These are phyloP conservation scores for Sanderia malayensis DNA, from an alignment of 30 jellyfish, hydroid and myxozoan species.

Conservation along the genomic window DNA sequence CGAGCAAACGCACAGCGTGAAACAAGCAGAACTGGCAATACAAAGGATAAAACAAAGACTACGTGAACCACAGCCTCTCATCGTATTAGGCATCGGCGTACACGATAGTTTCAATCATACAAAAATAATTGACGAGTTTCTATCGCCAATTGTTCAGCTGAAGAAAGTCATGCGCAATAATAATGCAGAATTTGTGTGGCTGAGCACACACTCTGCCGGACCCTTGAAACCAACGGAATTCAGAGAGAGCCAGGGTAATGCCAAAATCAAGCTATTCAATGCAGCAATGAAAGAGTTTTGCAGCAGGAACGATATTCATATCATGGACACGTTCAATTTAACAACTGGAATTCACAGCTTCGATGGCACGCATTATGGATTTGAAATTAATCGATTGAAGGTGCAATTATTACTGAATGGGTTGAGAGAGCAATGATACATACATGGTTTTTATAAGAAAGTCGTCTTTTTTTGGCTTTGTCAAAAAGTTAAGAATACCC, in stretches of 20 bases:
- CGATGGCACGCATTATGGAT: slow-evolving; percentile 98
- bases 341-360: slow-evolving; percentile 91
- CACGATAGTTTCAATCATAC: slow-evolving; percentile 80
- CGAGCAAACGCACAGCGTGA: slow-evolving; percentile 69
- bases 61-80: slow-evolving; percentile 57
- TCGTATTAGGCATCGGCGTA: slow-evolving; percentile 82
- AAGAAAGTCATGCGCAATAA: not conserved
- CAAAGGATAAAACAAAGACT: slow-evolving; percentile 41
- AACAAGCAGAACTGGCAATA: slow-evolving; percentile 49
- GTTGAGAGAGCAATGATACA: slow-evolving; percentile 31
- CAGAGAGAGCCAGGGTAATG: slow-evolving; percentile 71
- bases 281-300: slow-evolving; percentile 48
- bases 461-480: not conserved
- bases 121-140: slow-evolving; percentile 54
- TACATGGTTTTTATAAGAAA: too few species aligned
- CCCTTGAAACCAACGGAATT: slow-evolving; percentile 76
- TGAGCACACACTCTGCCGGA: slow-evolving; percentile 88
- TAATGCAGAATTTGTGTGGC: slow-evolving; percentile 67
- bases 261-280: slow-evolving; percentile 49
- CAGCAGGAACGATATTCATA: slow-evolving; percentile 21
- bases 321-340: slow-evolving; percentile 74
- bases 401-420: slow-evolving; percentile 66
- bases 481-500: not conserved
- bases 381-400: slow-evolving; percentile 67
- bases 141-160: slow-evolving; percentile 52